Percentiles rank a stretch among this genome's conserved stretches.
These are phyloP conservation scores for Scopus umbretta DNA, from an alignment of 2,113 vertebrate species.

Conservation along the genomic window DNA sequence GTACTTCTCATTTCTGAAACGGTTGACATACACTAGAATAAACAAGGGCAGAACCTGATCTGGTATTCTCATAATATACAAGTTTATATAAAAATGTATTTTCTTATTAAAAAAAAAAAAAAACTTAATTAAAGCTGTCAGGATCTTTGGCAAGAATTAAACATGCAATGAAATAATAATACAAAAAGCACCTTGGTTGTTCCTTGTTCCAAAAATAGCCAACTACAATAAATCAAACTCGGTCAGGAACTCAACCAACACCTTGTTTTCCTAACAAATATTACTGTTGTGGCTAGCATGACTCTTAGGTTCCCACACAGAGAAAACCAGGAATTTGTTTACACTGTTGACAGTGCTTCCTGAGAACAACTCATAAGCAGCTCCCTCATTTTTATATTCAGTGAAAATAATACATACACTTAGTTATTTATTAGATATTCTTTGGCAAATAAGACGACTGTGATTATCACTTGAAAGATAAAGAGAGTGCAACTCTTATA, in stretches of 20 bases:
- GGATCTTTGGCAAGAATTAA: not conserved
- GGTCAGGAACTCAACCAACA: not conserved
- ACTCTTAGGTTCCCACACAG: not conserved
- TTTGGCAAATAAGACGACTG: not conserved
- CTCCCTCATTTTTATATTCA: not conserved
- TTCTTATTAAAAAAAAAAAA: not conserved
- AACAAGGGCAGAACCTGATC: not conserved
- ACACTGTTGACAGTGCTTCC: not conserved
- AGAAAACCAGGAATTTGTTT: not conserved
- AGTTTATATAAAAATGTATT: not conserved
- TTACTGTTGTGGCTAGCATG: not conserved
- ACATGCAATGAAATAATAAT: not conserved
- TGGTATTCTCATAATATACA: not conserved
- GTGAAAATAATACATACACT: not conserved
- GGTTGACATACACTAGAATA: not conserved
- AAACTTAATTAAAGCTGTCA: not conserved
- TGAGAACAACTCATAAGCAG: not conserved
- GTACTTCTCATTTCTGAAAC: not conserved
- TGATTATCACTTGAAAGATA: not conserved
- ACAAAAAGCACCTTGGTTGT: not conserved
- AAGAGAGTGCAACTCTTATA: not conserved
- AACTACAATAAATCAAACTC: not conserved
- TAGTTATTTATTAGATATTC: not conserved
- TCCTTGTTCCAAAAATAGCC: conserved; percentile 11
- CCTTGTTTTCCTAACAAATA: not conserved